Conservation (phyloP, 35 echinoderm and acorn worm genomes). For the Heliocidaris erythrogramma region DNA sequence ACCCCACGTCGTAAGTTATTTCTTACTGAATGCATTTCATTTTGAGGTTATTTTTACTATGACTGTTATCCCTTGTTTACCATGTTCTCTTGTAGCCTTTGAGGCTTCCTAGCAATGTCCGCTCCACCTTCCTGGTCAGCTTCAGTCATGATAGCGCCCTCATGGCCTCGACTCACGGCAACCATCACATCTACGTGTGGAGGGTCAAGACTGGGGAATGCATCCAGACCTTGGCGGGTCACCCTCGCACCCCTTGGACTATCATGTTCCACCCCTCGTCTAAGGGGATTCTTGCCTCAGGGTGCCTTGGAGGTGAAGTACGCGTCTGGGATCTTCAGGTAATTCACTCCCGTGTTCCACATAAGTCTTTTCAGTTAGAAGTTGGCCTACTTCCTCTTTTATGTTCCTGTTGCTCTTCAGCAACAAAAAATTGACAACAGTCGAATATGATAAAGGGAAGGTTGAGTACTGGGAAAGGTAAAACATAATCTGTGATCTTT, state of each 20-base stretch:
- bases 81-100: slow-evolving; percentile 33
- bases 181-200: slow-evolving; percentile 83
- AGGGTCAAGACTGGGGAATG: slow-evolving; percentile 68
- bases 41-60: neutral
- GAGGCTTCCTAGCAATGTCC: slow-evolving; percentile 49
- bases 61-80: neutral
- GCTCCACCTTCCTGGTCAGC: slow-evolving; percentile 81
- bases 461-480: too few relatives aligned
- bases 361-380: neutral
- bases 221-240: slow-evolving; percentile 73
- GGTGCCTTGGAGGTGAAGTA: slow-evolving; percentile 87
- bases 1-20: too few relatives aligned
- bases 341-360: neutral
- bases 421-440: too few relatives aligned
- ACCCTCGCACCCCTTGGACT: slow-evolving; percentile 77
- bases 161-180: slow-evolving; percentile 92
- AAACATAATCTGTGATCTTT: too few relatives aligned
- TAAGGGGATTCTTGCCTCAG: slow-evolving; percentile 92
- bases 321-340: slow-evolving; percentile 98
- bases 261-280: slow-evolving; percentile 95
- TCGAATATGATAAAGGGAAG: too few relatives aligned
- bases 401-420: too few relatives aligned
- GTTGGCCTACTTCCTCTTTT: too few relatives aligned
- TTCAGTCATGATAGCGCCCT: slow-evolving; percentile 89
- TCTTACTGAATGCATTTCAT: too few relatives aligned